Percentiles rank a stretch among this genome's conserved stretches.
phyloP scores from a whole-genome alignment of 1,140 invertebrate genomes.

The Pectinophora gossypiella region DNA sequence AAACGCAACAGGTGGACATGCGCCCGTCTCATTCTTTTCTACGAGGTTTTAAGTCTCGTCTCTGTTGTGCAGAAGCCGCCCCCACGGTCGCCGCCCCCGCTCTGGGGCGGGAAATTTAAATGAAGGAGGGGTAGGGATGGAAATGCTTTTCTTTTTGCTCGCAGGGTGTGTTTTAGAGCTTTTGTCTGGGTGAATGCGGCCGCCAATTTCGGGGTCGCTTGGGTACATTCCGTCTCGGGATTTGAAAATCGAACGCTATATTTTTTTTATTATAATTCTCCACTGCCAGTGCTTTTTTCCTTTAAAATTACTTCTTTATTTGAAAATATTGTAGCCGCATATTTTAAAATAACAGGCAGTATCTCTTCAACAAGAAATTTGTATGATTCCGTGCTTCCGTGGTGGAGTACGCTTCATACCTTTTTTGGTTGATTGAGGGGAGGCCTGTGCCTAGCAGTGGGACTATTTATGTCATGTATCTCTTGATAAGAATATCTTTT shows the following conservation, averaged over 20 bases:
- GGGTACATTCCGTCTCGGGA: constrained; percentile 49
- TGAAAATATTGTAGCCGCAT: too few species aligned
- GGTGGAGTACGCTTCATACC: too few species aligned
- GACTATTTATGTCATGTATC: too few species aligned
- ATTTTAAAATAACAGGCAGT: too few species aligned
- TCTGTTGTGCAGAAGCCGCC: constrained; percentile 64
- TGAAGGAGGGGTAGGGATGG: constrained; percentile 64
- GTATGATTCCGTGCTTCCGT: too few species aligned
- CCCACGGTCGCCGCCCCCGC: constrained; percentile 63
- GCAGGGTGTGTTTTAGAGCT: constrained; percentile 65
- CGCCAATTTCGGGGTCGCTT: constrained; percentile 70
- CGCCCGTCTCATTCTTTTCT: constrained; percentile 71
- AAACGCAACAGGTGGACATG: constrained; percentile 71
- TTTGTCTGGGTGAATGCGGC: constrained; percentile 73
- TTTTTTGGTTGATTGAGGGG: too few species aligned
- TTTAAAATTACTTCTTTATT: not conserved
- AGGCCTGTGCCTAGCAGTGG: too few species aligned
- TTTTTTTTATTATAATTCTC: not conserved
- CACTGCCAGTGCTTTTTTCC: not conserved
- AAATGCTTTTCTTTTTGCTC: constrained; percentile 72
- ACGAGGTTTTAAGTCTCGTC: constrained; percentile 53
- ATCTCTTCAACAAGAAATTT: too few species aligned
- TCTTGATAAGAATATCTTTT: too few species aligned
- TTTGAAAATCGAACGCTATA: constrained; percentile 11
- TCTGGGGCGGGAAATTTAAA: constrained; percentile 67